phyloP scores from a whole-genome alignment of 2,797 vertebrate species.

The Tauraco hartlaubi region DNA sequence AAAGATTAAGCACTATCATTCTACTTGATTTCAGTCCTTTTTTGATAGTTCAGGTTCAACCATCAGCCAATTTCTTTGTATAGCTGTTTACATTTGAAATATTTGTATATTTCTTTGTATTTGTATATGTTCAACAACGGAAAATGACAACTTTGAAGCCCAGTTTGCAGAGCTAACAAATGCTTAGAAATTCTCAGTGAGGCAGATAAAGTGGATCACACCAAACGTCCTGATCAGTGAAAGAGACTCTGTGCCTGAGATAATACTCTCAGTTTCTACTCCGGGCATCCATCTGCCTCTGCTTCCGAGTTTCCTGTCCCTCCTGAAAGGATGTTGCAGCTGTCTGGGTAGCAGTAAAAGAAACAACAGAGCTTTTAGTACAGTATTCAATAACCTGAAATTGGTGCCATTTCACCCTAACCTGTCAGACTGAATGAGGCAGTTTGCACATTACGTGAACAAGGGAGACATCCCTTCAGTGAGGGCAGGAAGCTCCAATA shows the following conservation, averaged over 20 bases:
- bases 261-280: neutral
- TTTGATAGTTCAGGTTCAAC: neutral
- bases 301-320: neutral
- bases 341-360: constrained; percentile 3
- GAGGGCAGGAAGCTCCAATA: constrained; percentile 9
- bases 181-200: neutral
- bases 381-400: neutral
- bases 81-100: neutral
- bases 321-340: neutral
- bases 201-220: neutral
- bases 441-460: constrained; percentile 20
- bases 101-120: neutral
- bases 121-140: neutral
- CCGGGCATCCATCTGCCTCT: neutral
- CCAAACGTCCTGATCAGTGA: neutral
- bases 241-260: neutral
- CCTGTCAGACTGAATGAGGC: constrained; percentile 4
- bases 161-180: neutral
- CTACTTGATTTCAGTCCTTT: neutral
- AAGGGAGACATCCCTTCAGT: constrained; percentile 7
- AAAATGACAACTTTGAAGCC: neutral
- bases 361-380: neutral
- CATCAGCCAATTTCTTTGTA: neutral
- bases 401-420: constrained; percentile 24
- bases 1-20: neutral